These are phyloP conservation scores for Phaonia tiefii DNA, from an alignment of 2,888 invertebrate species.

Conservation along the genomic window DNA sequence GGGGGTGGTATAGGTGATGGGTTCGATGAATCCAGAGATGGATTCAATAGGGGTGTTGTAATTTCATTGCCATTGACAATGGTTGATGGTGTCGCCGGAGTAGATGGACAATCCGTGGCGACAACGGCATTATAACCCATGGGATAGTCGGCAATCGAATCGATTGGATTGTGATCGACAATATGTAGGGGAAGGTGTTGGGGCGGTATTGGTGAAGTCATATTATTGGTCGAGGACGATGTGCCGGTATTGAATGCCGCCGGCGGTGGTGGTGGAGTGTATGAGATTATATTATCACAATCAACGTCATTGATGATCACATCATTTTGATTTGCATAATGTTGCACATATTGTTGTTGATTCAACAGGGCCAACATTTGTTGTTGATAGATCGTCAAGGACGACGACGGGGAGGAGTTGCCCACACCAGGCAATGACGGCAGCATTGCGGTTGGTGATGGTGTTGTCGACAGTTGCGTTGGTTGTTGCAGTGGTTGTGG, in stretches of 20 bases:
- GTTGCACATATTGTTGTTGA: constrained; percentile 71
- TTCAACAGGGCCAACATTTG: constrained; percentile 73
- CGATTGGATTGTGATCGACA: constrained; percentile 64
- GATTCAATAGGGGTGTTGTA: constrained; percentile 26
- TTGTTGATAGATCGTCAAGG: constrained; percentile 66
- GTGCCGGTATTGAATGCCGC: constrained; percentile 55
- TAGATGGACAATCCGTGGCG: constrained; percentile 13
- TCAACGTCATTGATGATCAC: constrained; percentile 65
- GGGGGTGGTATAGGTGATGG: constrained; percentile 39
- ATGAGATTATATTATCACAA: constrained; percentile 72
- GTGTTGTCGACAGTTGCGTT: constrained; percentile 32
- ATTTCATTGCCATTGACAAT: constrained; percentile 51
- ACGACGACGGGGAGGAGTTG: no score
- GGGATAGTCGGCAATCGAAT: constrained; percentile 57
- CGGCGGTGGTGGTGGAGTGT: constrained; percentile 64
- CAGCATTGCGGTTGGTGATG: constrained; percentile 53
- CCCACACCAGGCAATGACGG: constrained; percentile 67
- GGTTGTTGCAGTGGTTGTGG: constrained; percentile 27
- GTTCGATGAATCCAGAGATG: constrained; percentile 22
- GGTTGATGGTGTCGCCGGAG: constrained; percentile 25
- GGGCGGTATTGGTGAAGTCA: constrained; percentile 31
- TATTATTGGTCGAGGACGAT: constrained; percentile 17
- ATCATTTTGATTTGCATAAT: constrained; percentile 71
- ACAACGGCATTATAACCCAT: constrained; percentile 48
- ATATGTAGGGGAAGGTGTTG: constrained; percentile 48